A percentile compares a stretch with the other conserved stretches of the same genome.
These are phyloP conservation scores for Eunapius fragilis DNA, from an alignment of 37 sponge, comb jelly and placozoan species.

Conservation along the genomic window DNA sequence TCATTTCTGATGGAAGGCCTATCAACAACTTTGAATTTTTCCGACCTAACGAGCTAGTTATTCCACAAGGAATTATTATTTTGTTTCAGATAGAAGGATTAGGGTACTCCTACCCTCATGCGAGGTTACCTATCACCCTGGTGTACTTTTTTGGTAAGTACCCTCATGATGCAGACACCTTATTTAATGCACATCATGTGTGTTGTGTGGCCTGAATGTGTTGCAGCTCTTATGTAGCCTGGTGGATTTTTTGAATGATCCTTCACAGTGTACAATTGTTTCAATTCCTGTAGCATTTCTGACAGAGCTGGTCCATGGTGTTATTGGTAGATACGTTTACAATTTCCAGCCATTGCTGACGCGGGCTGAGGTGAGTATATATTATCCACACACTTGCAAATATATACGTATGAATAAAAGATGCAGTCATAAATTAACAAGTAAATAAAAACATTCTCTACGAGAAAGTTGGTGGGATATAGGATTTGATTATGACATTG, in stretches of 20 bases:
- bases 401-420: neutral
- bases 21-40: slow-evolving; percentile 82
- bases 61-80: too few species aligned
- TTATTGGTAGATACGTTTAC: slow-evolving; percentile 50
- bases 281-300: slow-evolving; percentile 46
- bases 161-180: neutral
- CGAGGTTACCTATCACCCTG: slow-evolving; percentile 52
- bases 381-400: neutral
- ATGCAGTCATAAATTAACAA: neutral
- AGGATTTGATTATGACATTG: too few species aligned
- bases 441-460: too few species aligned
- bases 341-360: slow-evolving; percentile 81
- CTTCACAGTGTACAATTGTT: neutral
- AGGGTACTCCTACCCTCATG: slow-evolving; percentile 60
- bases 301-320: slow-evolving; percentile 53
- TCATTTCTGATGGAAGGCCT: slow-evolving; percentile 81
- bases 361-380: slow-evolving; percentile 61
- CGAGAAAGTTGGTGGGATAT: too few species aligned
- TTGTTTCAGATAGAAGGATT: slow-evolving; percentile 67
- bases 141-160: slow-evolving; percentile 64
- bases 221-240: too few species aligned
- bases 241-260: neutral
- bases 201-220: too few species aligned
- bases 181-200: too few species aligned
- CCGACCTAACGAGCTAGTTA: neutral